A percentile compares a stretch with the other conserved stretches of the same genome.
These are phyloP conservation scores for Drosophila ananassae DNA, from an alignment of 1,140 invertebrate genomes.

Conservation along the genomic window DNA sequence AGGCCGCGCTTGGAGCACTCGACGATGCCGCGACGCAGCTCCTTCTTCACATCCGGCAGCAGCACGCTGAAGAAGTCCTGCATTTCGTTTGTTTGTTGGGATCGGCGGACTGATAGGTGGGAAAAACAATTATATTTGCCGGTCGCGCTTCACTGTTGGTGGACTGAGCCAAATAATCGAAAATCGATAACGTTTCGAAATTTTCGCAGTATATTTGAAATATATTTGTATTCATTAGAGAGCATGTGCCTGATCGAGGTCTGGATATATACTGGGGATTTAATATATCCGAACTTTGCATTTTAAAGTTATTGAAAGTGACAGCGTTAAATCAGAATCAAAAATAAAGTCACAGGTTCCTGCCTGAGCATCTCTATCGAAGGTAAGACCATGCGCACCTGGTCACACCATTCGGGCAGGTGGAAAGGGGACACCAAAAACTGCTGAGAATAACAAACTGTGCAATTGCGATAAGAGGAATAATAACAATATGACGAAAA, in stretches of 20 bases:
- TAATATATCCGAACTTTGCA: not conserved
- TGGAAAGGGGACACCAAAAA: slow-evolving; percentile 1
- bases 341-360: not conserved
- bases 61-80: slow-evolving; percentile 70
- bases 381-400: not conserved
- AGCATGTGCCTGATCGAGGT: too few species aligned
- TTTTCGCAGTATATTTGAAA: not conserved
- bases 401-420: not conserved
- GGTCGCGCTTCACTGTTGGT: slow-evolving; percentile 41
- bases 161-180: not conserved
- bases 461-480: slow-evolving; percentile 29
- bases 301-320: too few species aligned
- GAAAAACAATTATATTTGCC: slow-evolving; percentile 57
- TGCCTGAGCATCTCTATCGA: not conserved
- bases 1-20: slow-evolving; percentile 81
- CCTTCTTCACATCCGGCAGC: slow-evolving; percentile 73
- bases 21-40: slow-evolving; percentile 74
- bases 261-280: too few species aligned
- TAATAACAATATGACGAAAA: slow-evolving; percentile 24
- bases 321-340: not conserved
- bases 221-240: not conserved
- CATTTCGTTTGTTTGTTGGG: slow-evolving; percentile 28
- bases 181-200: not conserved
- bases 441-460: slow-evolving; percentile 42
- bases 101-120: not conserved